These are phyloP conservation scores for Chloroclystis v-ata DNA, from an alignment of 2,888 invertebrate genomes.

Conservation along the genomic window DNA sequence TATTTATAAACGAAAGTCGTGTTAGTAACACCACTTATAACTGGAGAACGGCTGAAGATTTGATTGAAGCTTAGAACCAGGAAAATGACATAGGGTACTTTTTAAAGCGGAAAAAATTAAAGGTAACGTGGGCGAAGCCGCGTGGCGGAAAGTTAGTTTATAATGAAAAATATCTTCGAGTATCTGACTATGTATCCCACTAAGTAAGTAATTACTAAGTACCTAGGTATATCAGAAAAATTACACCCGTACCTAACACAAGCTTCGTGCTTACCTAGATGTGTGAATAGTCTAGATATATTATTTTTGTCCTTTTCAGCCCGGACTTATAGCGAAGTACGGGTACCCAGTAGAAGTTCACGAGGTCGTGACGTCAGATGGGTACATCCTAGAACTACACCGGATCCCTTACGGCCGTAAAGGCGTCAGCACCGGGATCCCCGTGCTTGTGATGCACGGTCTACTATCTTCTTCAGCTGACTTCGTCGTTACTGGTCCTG, in stretches of 20 bases:
- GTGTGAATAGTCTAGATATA: neutral
- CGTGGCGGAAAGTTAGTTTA: no score
- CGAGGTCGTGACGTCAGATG: constrained; percentile 43
- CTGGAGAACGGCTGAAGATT: no score
- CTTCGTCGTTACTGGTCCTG: constrained; percentile 45
- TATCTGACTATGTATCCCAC: no score
- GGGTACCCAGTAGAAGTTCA: constrained; percentile 52
- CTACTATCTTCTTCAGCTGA: constrained; percentile 53
- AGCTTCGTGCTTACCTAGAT: no score
- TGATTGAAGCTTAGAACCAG: no score
- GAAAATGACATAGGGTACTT: no score
- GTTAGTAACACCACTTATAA: no score
- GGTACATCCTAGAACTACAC: constrained; percentile 49
- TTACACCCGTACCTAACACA: no score
- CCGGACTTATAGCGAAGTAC: constrained; percentile 46
- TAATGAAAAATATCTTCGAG: no score
- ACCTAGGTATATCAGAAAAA: neutral
- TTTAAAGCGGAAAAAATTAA: no score
- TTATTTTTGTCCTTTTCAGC: constrained; percentile 30
- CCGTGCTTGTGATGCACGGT: constrained; percentile 49
- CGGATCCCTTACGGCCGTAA: constrained; percentile 49
- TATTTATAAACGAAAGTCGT: no score
- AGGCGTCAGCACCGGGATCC: constrained; percentile 24
- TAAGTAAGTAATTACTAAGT: neutral
- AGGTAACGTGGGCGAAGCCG: no score